phyloP scores from a whole-genome alignment of 2,113 vertebrate genomes.

The Aegithalos caudatus region DNA sequence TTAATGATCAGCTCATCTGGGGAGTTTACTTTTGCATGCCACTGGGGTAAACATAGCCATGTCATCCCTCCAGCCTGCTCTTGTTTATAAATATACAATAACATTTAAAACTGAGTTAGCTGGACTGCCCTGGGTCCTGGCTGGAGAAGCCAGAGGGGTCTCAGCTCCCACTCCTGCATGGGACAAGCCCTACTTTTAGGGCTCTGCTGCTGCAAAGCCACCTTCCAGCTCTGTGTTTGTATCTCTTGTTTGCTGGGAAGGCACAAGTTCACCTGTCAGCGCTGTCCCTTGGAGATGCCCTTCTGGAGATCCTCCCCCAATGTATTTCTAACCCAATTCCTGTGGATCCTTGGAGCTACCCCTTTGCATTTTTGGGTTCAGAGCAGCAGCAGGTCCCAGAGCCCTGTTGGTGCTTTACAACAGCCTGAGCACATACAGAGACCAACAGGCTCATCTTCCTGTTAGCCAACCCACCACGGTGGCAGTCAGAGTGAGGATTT shows the following conservation, averaged over 20 bases:
- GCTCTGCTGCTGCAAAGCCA: neutral
- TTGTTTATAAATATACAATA: slow-evolving; percentile 19
- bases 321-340: rapidly evolving
- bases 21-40: slow-evolving; percentile 59
- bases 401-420: neutral
- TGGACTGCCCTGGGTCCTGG: neutral
- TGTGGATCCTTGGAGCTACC: neutral
- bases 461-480: rapidly evolving
- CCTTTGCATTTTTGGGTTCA: neutral
- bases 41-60: slow-evolving; percentile 36
- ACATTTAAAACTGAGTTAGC: neutral
- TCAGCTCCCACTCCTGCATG: neutral
- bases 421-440: neutral
- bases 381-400: neutral
- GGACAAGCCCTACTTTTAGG: neutral
- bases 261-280: neutral
- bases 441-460: neutral
- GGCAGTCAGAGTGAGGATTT: neutral
- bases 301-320: neutral
- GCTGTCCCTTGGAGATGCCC: neutral
- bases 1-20: slow-evolving; percentile 3
- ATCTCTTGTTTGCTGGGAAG: neutral
- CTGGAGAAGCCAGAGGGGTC: neutral
- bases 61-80: neutral
- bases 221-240: neutral